Percentiles rank a stretch among this genome's conserved stretches.
Conservation (phyloP, 2,888 invertebrate genomes). For the Apodemia zela region DNA sequence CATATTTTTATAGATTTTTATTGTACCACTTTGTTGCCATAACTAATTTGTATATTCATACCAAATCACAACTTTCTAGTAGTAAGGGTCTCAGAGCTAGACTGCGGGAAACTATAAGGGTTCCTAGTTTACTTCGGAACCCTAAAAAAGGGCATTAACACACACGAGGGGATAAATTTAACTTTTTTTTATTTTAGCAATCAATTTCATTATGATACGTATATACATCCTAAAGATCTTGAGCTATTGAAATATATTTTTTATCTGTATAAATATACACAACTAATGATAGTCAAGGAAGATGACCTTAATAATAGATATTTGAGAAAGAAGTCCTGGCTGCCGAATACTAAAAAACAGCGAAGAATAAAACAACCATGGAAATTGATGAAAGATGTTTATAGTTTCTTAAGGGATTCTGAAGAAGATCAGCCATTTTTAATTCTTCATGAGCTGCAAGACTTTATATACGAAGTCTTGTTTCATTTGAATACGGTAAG, state of each 20-base stretch:
- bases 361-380: constrained; percentile 28
- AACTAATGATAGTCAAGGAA: constrained; percentile 11
- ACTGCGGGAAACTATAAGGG: too few species aligned
- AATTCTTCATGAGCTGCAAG: constrained; percentile 27
- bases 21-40: too few species aligned
- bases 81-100: too few species aligned
- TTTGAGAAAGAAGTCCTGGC: constrained; percentile 22
- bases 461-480: constrained; percentile 23
- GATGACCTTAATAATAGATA: neutral
- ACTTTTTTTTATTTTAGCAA: constrained; percentile 35
- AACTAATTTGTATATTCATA: too few species aligned
- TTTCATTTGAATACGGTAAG: constrained; percentile 49
- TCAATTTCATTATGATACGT: constrained; percentile 21
- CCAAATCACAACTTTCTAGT: too few species aligned
- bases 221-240: constrained; percentile 44
- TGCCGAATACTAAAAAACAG: constrained; percentile 36
- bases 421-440: constrained; percentile 18
- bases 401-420: constrained; percentile 25
- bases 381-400: constrained; percentile 29
- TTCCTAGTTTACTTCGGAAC: too few species aligned
- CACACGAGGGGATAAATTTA: too few species aligned
- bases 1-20: too few species aligned
- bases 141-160: too few species aligned
- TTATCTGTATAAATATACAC: constrained; percentile 40
- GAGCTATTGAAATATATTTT: constrained; percentile 49